Evolutionary conservation across 2,797 vertebrate species (phyloP), one percentile per base, ranked within the genome.

Genomic region (Rhinogobio ventralis): DNA sequence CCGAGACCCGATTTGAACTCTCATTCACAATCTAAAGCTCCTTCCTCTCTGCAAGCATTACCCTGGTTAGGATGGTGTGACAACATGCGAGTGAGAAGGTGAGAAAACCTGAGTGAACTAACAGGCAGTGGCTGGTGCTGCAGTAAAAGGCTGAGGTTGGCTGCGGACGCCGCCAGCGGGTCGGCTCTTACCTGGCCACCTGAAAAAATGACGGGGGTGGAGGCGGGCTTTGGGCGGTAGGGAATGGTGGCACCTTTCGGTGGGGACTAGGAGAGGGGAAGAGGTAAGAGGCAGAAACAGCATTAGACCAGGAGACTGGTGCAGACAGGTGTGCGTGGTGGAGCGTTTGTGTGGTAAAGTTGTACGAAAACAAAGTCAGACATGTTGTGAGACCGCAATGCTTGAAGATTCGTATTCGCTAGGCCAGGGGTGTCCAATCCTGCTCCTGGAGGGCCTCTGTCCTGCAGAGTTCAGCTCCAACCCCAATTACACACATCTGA

Each of bases 161-260:
- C 96, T 95, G 96, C 95, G 95, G 96, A 96, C 95, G 96, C 96
- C 90, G 95, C 95, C 95, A 96, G 96, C 90, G 95, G 96, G 93
- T 97, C 96, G 93, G 96, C 96, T 96, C 97, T 98, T 98, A 99
- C 98, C 98, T 99, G 98, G 95, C 98, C 98, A 97, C 98, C 98
- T 95, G 98, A 98, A 97, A 99, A 99, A 96, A 99, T 99, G 93
- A 99, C 97, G 91, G 98, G 98, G 94, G 97, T 98, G 96, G 98
- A 98, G 96, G 97, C 97, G 91, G 98, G 98, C 97, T 99, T 99
- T 95, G 98, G 98, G 96, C 98, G 98, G 94, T 99, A 99, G 93
- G 98, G 98, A 92, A 99, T 99, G 94, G 98, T 99, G 96, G 98
- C 98, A 97, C 98, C 98, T 98, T 99, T 99, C 91, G 98, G 98